These are phyloP conservation scores for Danio aesculapii DNA, from an alignment of 2,797 vertebrate genomes.

Conservation along the genomic window DNA sequence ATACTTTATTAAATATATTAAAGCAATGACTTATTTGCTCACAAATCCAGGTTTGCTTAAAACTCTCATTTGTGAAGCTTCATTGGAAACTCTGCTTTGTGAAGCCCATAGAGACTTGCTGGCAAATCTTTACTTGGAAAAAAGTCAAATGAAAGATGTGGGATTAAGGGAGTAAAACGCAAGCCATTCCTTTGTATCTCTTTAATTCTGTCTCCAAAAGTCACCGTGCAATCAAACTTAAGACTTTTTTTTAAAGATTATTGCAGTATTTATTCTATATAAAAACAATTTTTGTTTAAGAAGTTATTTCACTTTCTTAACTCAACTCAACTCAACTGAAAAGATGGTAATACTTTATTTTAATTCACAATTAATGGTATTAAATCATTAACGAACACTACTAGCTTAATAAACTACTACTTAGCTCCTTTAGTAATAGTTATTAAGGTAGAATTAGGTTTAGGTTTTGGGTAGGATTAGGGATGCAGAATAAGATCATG, in stretches of 20 bases:
- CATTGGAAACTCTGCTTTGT: background rate
- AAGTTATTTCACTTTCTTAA: too few relatives aligned
- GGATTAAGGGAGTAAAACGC: background rate
- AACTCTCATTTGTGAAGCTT: constrained; percentile 2
- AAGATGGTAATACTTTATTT: too few relatives aligned
- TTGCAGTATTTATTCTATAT: background rate
- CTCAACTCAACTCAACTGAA: too few relatives aligned
- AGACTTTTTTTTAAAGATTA: background rate
- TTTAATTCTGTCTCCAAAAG: background rate
- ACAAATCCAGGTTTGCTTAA: background rate
- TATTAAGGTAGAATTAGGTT: too few relatives aligned
- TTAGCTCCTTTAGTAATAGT: too few relatives aligned
- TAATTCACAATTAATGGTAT: too few relatives aligned
- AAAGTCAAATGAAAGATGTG: background rate
- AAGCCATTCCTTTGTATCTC: constrained; percentile 8
- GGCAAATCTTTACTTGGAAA: constrained; percentile 8
- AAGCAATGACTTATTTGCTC: background rate
- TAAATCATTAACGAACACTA: too few relatives aligned
- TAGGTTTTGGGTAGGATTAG: too few relatives aligned
- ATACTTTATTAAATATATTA: background rate
- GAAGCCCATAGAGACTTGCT: background rate
- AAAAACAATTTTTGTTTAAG: too few relatives aligned
- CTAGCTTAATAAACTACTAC: too few relatives aligned
- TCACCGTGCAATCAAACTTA: background rate
- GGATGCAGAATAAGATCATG: too few relatives aligned